Base-by-base conservation (phyloP, 2,888 invertebrate genomes). In the Thumatha senex region DNA sequence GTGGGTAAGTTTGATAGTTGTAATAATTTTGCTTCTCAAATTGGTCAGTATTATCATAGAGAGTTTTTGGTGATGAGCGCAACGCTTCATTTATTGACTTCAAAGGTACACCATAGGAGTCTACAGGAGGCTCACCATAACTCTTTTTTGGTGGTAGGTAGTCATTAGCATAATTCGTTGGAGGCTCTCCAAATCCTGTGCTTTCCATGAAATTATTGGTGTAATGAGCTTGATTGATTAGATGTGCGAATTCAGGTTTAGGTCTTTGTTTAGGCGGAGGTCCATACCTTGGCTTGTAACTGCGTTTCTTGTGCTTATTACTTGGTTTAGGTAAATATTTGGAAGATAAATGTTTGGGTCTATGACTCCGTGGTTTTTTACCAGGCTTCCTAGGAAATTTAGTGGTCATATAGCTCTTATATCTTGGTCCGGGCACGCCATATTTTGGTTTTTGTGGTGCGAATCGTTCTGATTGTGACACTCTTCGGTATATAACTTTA, bases 181-280 rank as follows among this genome's bases (percentile, higher is more conserved):
- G 88, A 5, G 89, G 89, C 55, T 90, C 89, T 1, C 76, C 89
- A 54, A 89, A 89, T 8, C 82, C 75, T 8, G 61, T 54, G 2
- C 79, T 75, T 46, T 78, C 77, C 40, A 67, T 58, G n/a, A 61
- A 56, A n/a, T 65, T 61, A 31, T 62, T 57, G 0, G 62, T 42
- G 7, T 67, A 65, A 36, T 64, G 57, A 0, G 65, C 62, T 8
- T 60, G 56, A 48, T 74, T 77, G 24, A 80, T 74, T n/a, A 75
- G 63, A 11, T 72, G 68, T 7, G 72, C n/a, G 39, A 30, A 70
- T 45, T 74, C 73, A 12, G 56, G 7, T 10, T 45, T 69, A n/a
- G 51, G 45, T 7, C 67, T 78, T 0, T 72, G 60, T 63, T 80
- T 80, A 0, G 71, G 8, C 1, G 36, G 64, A 8, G 74, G 66